These are phyloP conservation scores for Drosophila histrio DNA, from an alignment of 2,888 invertebrate genomes.

Conservation along the genomic window DNA sequence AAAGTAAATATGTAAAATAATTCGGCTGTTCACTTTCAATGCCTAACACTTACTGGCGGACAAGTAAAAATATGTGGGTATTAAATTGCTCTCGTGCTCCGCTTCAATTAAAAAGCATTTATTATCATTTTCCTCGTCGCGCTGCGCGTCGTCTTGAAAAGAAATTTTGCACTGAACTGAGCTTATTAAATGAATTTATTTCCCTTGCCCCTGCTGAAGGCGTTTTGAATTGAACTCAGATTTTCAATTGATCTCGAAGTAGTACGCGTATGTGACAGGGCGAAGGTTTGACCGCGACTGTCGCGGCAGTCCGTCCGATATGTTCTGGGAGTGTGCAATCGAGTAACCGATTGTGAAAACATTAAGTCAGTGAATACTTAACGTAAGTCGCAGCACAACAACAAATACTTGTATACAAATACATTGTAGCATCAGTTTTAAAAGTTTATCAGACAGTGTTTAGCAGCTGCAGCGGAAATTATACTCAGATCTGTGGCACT, in stretches of 20 bases:
- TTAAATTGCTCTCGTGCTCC: slow-evolving; percentile 22
- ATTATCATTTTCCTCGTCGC: slow-evolving; percentile 20
- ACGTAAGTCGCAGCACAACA: neutral
- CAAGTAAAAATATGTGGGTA: slow-evolving; percentile 5
- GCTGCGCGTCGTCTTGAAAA: slow-evolving; percentile 15
- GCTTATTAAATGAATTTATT: slow-evolving; percentile 20
- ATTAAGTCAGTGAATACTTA: slow-evolving; percentile 32
- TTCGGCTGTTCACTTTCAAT: slow-evolving; percentile 7
- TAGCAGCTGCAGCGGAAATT: slow-evolving; percentile 37
- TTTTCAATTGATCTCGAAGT: slow-evolving; percentile 52
- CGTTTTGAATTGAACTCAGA: slow-evolving; percentile 33
- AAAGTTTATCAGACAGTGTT: slow-evolving; percentile 8
- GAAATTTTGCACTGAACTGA: slow-evolving; percentile 36
- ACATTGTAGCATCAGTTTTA: slow-evolving; percentile 15
- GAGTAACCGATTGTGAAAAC: slow-evolving; percentile 2
- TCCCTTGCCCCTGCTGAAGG: slow-evolving; percentile 8
- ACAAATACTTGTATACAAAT: slow-evolving; percentile 10
- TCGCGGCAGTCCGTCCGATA: slow-evolving; percentile 11
- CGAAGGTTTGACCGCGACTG: slow-evolving; percentile 10
- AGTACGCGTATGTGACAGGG: slow-evolving; percentile 15
- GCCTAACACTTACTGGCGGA: slow-evolving; percentile 19
- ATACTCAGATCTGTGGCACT: neutral
- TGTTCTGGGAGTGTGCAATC: slow-evolving; percentile 2
- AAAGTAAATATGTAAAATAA: neutral
- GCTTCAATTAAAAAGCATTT: slow-evolving; percentile 38